phyloP scores from a whole-genome alignment of 2,113 vertebrate genomes.

The Poeciliopsis turrubarensis region DNA sequence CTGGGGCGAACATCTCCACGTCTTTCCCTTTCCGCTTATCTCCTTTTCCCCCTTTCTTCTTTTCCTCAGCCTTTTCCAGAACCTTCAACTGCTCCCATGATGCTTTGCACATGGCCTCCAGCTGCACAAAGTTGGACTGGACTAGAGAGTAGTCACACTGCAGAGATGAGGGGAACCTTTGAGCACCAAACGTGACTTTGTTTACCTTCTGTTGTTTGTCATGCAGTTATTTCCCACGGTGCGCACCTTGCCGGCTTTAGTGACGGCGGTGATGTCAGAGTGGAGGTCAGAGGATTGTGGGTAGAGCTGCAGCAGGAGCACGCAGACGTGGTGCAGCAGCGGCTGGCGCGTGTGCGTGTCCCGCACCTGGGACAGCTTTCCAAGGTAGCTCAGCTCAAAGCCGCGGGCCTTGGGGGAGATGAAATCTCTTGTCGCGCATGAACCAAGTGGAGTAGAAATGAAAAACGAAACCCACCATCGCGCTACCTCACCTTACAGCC shows the following conservation, averaged over 20 bases:
- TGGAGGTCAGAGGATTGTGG: constrained; percentile 81
- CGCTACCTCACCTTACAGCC: constrained; percentile 74
- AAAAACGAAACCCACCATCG: neutral
- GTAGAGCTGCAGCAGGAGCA: constrained; percentile 77
- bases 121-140: constrained; percentile 68
- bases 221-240: neutral
- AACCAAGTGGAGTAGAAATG: neutral
- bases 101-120: constrained; percentile 76
- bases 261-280: constrained; percentile 78
- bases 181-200: neutral
- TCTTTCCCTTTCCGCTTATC: constrained; percentile 38
- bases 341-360: constrained; percentile 80
- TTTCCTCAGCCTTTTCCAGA: constrained; percentile 66
- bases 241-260: constrained; percentile 77
- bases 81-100: constrained; percentile 78
- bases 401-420: constrained; percentile 70
- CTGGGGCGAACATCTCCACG: neutral
- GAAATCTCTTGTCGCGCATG: neutral
- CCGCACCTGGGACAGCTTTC: constrained; percentile 80
- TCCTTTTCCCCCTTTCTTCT: constrained; percentile 50
- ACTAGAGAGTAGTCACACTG: constrained; percentile 79
- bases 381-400: constrained; percentile 84
- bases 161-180: neutral
- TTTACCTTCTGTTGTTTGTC: neutral
- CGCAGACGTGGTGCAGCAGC: constrained; percentile 79